Percentiles rank a stretch among this genome's conserved stretches.
phyloP scores from a whole-genome alignment of 1,140 invertebrate species.

The Caenorhabditis remanei region DNA sequence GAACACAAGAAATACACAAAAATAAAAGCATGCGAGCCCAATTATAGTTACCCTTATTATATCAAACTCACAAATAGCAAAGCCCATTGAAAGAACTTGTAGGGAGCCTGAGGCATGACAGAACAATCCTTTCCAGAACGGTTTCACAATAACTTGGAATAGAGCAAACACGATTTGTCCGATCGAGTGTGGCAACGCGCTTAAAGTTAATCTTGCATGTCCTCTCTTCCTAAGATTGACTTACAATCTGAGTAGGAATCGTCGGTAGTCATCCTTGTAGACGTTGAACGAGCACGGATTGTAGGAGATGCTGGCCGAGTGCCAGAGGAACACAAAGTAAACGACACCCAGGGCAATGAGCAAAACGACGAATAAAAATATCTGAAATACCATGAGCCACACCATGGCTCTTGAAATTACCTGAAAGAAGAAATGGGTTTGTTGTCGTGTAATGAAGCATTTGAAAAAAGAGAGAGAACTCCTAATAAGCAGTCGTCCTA shows the following conservation, averaged over 20 bases:
- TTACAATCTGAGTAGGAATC: neutral
- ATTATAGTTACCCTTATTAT: neutral
- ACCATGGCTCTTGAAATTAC: too few relatives aligned
- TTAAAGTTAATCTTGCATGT: neutral
- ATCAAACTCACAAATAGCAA: neutral
- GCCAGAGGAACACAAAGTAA: neutral
- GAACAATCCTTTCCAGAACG: neutral
- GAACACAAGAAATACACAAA: neutral
- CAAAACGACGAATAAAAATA: neutral
- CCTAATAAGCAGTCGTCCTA: too few relatives aligned
- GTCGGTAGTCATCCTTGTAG: neutral
- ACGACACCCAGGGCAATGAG: neutral
- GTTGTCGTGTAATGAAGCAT: too few relatives aligned
- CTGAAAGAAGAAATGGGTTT: too few relatives aligned
- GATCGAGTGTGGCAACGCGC: neutral
- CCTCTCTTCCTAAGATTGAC: neutral
- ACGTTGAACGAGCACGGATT: neutral
- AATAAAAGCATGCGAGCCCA: too few relatives aligned
- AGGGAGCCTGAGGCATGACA: neutral
- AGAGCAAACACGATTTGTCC: neutral
- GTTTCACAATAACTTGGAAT: neutral
- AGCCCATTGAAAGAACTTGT: neutral
- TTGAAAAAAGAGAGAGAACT: too few relatives aligned
- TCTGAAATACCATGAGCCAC: too few relatives aligned
- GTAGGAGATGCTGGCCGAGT: neutral